phyloP scores from a whole-genome alignment of 1,140 invertebrate genomes.

The Probaryconus sp. region DNA sequence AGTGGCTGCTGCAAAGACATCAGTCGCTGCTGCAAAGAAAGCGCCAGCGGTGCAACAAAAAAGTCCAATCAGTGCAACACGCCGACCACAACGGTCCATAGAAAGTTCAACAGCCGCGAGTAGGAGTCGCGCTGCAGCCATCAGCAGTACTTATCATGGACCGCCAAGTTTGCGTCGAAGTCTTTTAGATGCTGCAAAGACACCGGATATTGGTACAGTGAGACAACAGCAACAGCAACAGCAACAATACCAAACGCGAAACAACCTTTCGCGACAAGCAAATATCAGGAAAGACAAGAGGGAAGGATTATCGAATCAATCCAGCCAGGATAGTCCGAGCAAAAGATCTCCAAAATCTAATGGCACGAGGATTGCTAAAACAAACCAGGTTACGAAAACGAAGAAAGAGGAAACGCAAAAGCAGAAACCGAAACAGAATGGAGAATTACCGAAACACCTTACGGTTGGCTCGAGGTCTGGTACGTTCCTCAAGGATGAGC shows the following conservation, averaged over 20 bases:
- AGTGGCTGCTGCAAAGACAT: constrained; percentile 43
- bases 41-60: constrained; percentile 70
- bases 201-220: constrained; percentile 66
- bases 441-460: constrained; percentile 68
- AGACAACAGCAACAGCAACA: constrained; percentile 38
- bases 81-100: constrained; percentile 65
- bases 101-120: constrained; percentile 75
- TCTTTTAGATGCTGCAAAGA: constrained; percentile 74
- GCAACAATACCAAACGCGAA: constrained; percentile 18
- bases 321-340: constrained; percentile 69
- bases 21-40: constrained; percentile 64
- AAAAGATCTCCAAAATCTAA: constrained; percentile 73
- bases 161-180: constrained; percentile 72
- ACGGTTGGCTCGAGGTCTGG: constrained; percentile 81
- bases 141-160: constrained; percentile 68
- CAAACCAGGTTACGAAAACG: constrained; percentile 27
- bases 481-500: constrained; percentile 86
- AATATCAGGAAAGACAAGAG: constrained; percentile 67
- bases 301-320: constrained; percentile 47
- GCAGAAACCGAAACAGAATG: constrained; percentile 68
- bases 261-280: constrained; percentile 37
- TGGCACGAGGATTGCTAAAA: constrained; percentile 44
- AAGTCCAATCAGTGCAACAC: constrained; percentile 58
- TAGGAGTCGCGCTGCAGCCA: constrained; percentile 73
- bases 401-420: constrained; percentile 69